Conservation (phyloP, 2,888 invertebrate species). For the Limnephilus marmoratus region DNA sequence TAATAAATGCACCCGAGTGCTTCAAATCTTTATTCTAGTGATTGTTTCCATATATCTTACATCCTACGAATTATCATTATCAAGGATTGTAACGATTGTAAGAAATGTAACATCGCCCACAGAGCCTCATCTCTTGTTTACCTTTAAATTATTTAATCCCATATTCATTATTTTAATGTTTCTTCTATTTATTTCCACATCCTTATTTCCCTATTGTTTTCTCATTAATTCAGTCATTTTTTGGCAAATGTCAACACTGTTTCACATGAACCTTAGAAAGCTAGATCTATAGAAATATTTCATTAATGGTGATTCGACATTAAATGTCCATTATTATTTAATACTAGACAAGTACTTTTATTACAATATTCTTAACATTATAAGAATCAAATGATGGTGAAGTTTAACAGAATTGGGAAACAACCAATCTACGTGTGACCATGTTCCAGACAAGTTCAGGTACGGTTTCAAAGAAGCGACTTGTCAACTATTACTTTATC, state of each 20-base stretch:
- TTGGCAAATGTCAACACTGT: conserved; percentile 60
- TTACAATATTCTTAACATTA: background rate
- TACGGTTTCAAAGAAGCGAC: background rate
- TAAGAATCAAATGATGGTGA: background rate
- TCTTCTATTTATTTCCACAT: conserved; percentile 36
- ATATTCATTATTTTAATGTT: background rate
- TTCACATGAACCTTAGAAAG: conserved; percentile 37
- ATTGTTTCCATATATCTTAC: conserved; percentile 55
- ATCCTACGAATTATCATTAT: conserved; percentile 40
- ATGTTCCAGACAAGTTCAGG: background rate
- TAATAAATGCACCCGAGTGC: conserved; percentile 8
- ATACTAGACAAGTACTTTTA: conserved; percentile 2
- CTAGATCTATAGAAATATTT: conserved; percentile 39
- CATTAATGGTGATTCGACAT: conserved; percentile 48
- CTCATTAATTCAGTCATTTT: conserved; percentile 58
- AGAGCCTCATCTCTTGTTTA: too few relatives aligned
- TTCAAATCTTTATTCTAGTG: conserved; percentile 51
- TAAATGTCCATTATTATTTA: conserved; percentile 40
- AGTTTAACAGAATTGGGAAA: background rate
- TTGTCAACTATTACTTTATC: background rate
- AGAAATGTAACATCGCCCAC: background rate
- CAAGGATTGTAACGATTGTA: conserved; percentile 33
- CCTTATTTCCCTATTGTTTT: conserved; percentile 47
- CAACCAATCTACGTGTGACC: background rate
- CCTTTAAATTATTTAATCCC: background rate